These are phyloP conservation scores for Homalodisca vitripennis DNA, from an alignment of 1,140 invertebrate species.

Conservation along the genomic window DNA sequence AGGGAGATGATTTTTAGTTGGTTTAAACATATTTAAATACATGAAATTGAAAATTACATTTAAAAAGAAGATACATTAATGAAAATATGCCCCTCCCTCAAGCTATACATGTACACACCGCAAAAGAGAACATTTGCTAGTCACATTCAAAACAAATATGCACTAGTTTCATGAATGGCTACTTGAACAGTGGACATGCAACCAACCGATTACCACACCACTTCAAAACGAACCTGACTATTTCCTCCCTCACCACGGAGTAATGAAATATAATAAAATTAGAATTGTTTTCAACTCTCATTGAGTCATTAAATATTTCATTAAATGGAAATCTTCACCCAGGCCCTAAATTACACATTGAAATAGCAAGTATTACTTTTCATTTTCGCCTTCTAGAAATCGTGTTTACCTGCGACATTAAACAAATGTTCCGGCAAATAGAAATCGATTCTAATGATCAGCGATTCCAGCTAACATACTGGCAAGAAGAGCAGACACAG, in stretches of 20 bases:
- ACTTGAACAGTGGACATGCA: too few relatives aligned
- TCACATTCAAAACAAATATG: too few relatives aligned
- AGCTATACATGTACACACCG: too few relatives aligned
- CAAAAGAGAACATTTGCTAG: too few relatives aligned
- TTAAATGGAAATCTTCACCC: neutral
- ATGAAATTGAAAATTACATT: too few relatives aligned
- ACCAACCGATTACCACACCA: too few relatives aligned
- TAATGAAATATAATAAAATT: neutral
- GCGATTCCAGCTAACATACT: neutral
- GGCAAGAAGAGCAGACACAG: neutral
- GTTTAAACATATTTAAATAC: too few relatives aligned
- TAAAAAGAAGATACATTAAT: too few relatives aligned
- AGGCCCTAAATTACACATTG: neutral
- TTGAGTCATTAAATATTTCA: neutral
- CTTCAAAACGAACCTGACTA: too few relatives aligned
- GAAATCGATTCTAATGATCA: neutral
- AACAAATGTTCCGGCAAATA: neutral
- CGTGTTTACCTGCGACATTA: neutral
- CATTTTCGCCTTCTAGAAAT: neutral
- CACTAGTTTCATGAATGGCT: too few relatives aligned
- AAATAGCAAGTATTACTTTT: neutral
- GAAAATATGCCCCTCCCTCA: too few relatives aligned
- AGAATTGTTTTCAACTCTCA: neutral
- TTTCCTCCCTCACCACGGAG: neutral
- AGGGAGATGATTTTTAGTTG: too few relatives aligned